Conservation (phyloP, 2,888 invertebrate genomes). For the Xanthorhoe spadicearia region DNA sequence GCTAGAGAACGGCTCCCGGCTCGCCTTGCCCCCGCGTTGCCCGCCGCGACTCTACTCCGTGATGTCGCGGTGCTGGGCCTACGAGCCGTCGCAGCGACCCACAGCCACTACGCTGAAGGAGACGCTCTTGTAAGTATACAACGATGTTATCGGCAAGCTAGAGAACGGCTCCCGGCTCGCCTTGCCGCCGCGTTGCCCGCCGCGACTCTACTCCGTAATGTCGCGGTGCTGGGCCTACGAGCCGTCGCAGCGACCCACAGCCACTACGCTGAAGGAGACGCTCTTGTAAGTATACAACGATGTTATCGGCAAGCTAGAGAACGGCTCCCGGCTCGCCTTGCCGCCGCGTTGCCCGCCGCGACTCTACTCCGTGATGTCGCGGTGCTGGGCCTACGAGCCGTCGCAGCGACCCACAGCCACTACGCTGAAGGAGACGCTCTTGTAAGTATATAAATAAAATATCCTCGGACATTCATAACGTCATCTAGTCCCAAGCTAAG, state of each 20-base stretch:
- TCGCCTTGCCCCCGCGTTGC: constrained; percentile 95
- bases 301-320: constrained; percentile 87
- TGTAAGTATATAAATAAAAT: too few species aligned
- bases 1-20: constrained; percentile 90
- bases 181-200: constrained; percentile 96
- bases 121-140: constrained; percentile 93
- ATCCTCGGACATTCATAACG: too few species aligned
- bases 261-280: constrained; percentile 95
- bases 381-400: constrained; percentile 99
- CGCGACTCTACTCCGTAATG: constrained; percentile 97
- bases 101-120: constrained; percentile 96
- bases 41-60: constrained; percentile 97
- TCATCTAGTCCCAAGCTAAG: too few species aligned
- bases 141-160: constrained; percentile 92
- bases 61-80: constrained; percentile 98
- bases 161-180: constrained; percentile 94
- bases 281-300: constrained; percentile 95
- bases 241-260: constrained; percentile 95
- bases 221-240: constrained; percentile 99
- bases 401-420: constrained; percentile 96
- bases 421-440: constrained; percentile 91
- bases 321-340: constrained; percentile 96
- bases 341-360: constrained; percentile 97
- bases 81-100: constrained; percentile 97
- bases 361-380: constrained; percentile 97